Base-by-base conservation (phyloP, 35 echinoderm and acorn worm species). In the Ophiothrix spiculata region DNA sequence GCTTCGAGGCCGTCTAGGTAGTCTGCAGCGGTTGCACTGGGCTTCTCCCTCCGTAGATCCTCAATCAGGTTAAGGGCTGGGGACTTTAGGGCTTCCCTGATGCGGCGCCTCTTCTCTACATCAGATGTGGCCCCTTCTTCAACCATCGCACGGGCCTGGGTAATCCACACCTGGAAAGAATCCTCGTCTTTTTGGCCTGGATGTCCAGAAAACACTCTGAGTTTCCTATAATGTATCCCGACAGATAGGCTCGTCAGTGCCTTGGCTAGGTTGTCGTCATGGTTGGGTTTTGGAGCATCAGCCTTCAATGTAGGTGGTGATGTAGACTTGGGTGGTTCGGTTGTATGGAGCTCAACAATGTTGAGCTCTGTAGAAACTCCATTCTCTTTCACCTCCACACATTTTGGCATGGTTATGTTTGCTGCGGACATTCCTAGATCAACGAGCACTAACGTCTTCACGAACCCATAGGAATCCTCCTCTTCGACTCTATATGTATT, bases 41-140 rank as follows among this genome's bases (percentile, higher is more conserved):
- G 32, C 1, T 79, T 64, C n/a, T 90, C 82, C 45, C 40, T 33
- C 41, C 46, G 76, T 21, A 79, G 36, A 46, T 85, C 89, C 37
- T 40, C 75, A n/a, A 90, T 85, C 6, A 90, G 64, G 12, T 84
- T 80, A 28, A 84, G 56, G 34, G 82, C 89, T 37, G 89, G 88
- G 81, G 89, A 39, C 14, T 80, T 36, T 12, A 89, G 80, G 35
- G 60, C 45, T 31, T 89, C 79, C 1, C 60, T 34, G 12, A 78
- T 45, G 16, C 76, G 38, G 34, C 64, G 40, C 36, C 83, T 79
- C 41, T 77, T 69, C 36, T 90, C 89, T 6, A 31, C 39, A 19
- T 85, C 75, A 1, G 75, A 42, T 1, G 74, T 38, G 31, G 79
- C 75, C 74, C 74, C 49, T 39, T 89, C 79, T 16, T 85, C 83